Evolutionary conservation across 2,797 vertebrate species (phyloP), one percentile per base, ranked within the genome.

Genomic region (Crenichthys baileyi): DNA sequence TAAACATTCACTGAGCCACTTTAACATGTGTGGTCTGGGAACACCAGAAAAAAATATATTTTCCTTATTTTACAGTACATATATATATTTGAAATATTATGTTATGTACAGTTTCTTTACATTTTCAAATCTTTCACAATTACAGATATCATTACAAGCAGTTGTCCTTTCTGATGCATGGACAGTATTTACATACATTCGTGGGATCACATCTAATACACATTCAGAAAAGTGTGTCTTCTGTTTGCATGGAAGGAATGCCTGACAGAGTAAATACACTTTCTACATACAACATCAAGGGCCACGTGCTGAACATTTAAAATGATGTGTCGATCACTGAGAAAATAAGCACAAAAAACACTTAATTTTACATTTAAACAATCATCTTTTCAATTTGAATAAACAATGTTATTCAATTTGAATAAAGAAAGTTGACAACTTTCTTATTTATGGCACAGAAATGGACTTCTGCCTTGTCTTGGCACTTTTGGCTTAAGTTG

Each of bases 181-280:
- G 96, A 96, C 96, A 97, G 81, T 95, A 95, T 97, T 96, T 97
- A 97, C 97, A 98, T 96, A 98, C 97, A 98, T 98, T 98, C 97
- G 96, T 93, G 94, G 95, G 95, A 95, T 96, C 95, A 95, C 92
- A 93, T 89, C 58, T 71, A 92, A 95, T 92, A 95, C 95, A 91
- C 94, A 90, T 95, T 87, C 70, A 83, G 78, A 83, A 75, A 88
- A 87, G 68, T 50, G 56, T 82, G 95, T 95, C 90, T 87, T 90
- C 83, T 84, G 79, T 94, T 83, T 79, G 91, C 91, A 94, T 90
- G 92, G 91, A 94, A 96, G 96, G 96, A 97, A 96, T 96, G 96
- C 94, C 91, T 95, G 90, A 79, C 88, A 88, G 76, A 82, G 29
- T 78, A 79, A 63, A 83, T 51, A 68, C 70, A 82, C 75, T 76